A percentile compares a stretch with the other conserved stretches of the same genome.
Evolutionary conservation across 53 echinoderm and acorn worm genomes (phyloP).

Genomic region (Temnopleurus reevesii): DNA sequence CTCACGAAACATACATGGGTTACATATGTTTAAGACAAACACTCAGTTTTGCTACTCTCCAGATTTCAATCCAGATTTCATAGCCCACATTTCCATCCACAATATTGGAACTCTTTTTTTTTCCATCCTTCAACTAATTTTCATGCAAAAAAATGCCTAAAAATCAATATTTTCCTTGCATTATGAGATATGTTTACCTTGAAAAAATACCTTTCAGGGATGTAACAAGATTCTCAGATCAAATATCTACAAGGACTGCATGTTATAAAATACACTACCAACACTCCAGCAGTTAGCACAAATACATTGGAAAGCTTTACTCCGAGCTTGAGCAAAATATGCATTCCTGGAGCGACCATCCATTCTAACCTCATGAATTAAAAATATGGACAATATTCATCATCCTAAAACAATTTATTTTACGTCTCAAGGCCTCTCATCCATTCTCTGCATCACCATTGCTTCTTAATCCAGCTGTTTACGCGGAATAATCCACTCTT

Average conservation of each 20-base stretch:
- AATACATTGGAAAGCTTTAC: not conserved
- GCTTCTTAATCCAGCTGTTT: slow-evolving; percentile 28
- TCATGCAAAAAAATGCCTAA: not conserved
- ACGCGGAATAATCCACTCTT: not conserved
- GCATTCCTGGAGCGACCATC: not conserved
- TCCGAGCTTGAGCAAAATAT: not conserved
- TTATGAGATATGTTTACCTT: not conserved
- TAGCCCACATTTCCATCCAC: no score
- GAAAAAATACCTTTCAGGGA: slow-evolving; percentile 8
- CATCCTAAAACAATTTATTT: not conserved
- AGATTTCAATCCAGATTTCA: no score
- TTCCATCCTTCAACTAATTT: no score
- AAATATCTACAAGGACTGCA: not conserved
- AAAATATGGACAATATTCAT: not conserved
- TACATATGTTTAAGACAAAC: no score
- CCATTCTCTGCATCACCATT: not conserved
- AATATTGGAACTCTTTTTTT: no score
- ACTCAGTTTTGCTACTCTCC: no score
- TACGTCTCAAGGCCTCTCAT: not conserved
- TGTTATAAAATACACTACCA: not conserved
- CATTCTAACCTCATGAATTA: not conserved
- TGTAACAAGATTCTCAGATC: not conserved
- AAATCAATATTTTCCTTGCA: slow-evolving; percentile 21
- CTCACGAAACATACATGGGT: no score
- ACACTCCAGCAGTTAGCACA: not conserved